phyloP scores from a whole-genome alignment of 2,797 vertebrate genomes.

The Melanotaenia pygmaea region DNA sequence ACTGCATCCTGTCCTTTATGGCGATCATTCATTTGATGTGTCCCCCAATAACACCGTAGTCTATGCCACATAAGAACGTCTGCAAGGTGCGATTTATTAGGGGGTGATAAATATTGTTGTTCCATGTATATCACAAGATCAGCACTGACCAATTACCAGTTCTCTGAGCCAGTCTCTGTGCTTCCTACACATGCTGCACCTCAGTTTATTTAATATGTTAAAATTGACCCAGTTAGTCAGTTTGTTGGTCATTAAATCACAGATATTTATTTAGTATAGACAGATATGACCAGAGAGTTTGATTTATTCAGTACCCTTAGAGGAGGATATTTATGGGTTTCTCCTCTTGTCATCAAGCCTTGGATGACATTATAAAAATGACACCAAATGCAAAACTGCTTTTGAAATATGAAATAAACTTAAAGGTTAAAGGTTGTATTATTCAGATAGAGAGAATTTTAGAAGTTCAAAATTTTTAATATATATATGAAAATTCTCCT shows the following conservation, averaged over 20 bases:
- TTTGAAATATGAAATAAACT: not conserved
- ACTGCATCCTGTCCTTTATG: slow-evolving; percentile 52
- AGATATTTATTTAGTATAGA: not conserved
- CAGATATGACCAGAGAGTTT: slow-evolving; percentile 1
- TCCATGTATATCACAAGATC: slow-evolving; percentile 67
- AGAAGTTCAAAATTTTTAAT: no score
- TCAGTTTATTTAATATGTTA: slow-evolving; percentile 51
- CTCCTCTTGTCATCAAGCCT: not conserved
- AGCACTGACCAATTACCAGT: slow-evolving; percentile 65
- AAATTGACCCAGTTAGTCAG: slow-evolving; percentile 43
- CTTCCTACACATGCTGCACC: slow-evolving; percentile 35
- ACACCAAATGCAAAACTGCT: not conserved
- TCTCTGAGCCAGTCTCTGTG: slow-evolving; percentile 28
- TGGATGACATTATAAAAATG: not conserved
- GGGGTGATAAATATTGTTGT: slow-evolving; percentile 71
- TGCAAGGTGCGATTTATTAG: slow-evolving; percentile 69
- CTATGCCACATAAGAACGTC: slow-evolving; percentile 44
- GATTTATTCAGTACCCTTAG: not conserved
- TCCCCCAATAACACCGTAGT: slow-evolving; percentile 66
- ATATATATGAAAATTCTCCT: no score
- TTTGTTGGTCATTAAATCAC: slow-evolving; percentile 29
- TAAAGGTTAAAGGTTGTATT: not conserved
- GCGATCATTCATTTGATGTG: slow-evolving; percentile 64
- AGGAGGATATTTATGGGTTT: not conserved
- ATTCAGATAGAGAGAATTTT: not conserved